Conservation (phyloP, 2,888 invertebrate genomes). For the Melieria crassipennis region DNA sequence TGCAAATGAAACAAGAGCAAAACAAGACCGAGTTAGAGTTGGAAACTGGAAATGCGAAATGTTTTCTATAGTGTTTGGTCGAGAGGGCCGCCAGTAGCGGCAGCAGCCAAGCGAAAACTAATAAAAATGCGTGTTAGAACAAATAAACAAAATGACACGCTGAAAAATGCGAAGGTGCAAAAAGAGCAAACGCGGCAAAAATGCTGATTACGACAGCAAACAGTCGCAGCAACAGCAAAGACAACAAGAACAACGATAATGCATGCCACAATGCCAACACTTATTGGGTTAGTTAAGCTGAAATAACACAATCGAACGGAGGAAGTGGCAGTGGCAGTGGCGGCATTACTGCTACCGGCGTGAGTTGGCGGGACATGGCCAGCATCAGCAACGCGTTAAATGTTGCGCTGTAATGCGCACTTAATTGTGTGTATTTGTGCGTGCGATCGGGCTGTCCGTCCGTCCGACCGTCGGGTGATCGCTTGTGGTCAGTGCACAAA, state of each 20-base stretch:
- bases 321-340: neutral
- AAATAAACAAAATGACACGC: conserved; percentile 23
- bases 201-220: conserved; percentile 1
- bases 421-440: neutral
- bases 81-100: conserved; percentile 1
- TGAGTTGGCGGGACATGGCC: neutral
- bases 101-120: conserved; percentile 11
- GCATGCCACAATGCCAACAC: conserved; percentile 9
- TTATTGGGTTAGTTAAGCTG: conserved; percentile 18
- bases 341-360: conserved; percentile 1
- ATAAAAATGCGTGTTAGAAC: conserved; percentile 27
- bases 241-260: neutral
- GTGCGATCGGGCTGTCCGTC: neutral
- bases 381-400: too few species aligned
- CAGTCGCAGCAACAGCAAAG: neutral
- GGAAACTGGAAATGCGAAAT: conserved; percentile 4
- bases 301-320: conserved; percentile 16
- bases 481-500: conserved; percentile 13
- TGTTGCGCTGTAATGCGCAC: neutral
- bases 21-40: conserved; percentile 3
- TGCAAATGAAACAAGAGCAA: conserved; percentile 43
- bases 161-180: neutral
- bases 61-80: neutral
- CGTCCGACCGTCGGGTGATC: neutral
- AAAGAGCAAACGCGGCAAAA: neutral